These are phyloP conservation scores for Amblyteles armatorius DNA, from an alignment of 2,888 invertebrate genomes.

Conservation along the genomic window DNA sequence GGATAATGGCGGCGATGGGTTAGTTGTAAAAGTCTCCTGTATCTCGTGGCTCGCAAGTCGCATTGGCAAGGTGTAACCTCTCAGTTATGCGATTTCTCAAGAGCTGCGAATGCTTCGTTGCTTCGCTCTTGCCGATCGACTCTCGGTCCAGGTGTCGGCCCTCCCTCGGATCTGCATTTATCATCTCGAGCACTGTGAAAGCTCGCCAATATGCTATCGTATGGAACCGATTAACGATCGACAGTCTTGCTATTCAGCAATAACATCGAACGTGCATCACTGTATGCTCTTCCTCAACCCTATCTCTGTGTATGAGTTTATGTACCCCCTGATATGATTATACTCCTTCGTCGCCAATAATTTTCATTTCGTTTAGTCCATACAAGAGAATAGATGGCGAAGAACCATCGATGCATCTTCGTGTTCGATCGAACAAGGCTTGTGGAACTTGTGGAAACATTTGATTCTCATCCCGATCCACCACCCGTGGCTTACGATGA, in stretches of 20 bases:
- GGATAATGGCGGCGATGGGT: slow-evolving; percentile 56
- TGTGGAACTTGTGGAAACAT: slow-evolving; percentile 1
- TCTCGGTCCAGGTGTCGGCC: slow-evolving; percentile 29
- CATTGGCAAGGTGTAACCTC: slow-evolving; percentile 72
- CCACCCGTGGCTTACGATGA: slow-evolving; percentile 1
- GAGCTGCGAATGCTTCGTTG: slow-evolving; percentile 51
- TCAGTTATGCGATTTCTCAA: slow-evolving; percentile 77
- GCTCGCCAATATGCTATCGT: slow-evolving; percentile 36
- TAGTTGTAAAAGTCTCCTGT: slow-evolving; percentile 61
- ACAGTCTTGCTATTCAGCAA: slow-evolving; percentile 49
- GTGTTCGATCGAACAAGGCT: neutral
- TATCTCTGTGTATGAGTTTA: neutral
- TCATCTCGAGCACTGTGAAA: slow-evolving; percentile 39
- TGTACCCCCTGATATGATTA: neutral
- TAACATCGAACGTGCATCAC: slow-evolving; percentile 34
- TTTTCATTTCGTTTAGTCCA: slow-evolving; percentile 15
- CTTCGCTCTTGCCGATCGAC: slow-evolving; percentile 14
- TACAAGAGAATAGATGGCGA: neutral
- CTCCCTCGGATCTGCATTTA: slow-evolving; percentile 67
- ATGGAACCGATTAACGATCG: slow-evolving; percentile 55
- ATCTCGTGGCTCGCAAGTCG: slow-evolving; percentile 52
- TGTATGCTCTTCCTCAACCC: slow-evolving; percentile 14
- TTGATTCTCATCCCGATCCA: slow-evolving; percentile 18
- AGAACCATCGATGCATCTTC: slow-evolving; percentile 12
- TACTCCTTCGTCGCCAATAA: slow-evolving; percentile 1